phyloP scores from a whole-genome alignment of 2,888 invertebrate species.

The Sarcophaga carnaria region DNA sequence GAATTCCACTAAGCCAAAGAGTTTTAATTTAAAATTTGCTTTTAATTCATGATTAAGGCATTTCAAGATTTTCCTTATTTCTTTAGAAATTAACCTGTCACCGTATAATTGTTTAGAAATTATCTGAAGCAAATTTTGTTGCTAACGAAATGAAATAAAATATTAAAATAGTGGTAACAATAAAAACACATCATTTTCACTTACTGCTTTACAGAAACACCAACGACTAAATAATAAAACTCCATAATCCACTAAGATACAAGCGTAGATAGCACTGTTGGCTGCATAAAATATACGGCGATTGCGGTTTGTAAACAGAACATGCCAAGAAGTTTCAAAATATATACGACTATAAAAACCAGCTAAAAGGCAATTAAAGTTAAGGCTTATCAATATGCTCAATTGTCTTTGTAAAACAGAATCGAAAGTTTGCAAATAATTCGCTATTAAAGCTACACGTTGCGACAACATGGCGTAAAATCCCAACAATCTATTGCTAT shows the following conservation, averaged over 20 bases:
- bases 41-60: slow-evolving; percentile 41
- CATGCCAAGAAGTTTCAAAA: slow-evolving; percentile 74
- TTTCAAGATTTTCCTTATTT: slow-evolving; percentile 37
- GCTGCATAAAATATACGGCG: slow-evolving; percentile 75
- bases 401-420: slow-evolving; percentile 73
- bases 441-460: slow-evolving; percentile 7
- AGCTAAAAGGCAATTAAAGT: slow-evolving; percentile 76
- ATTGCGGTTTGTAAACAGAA: slow-evolving; percentile 73
- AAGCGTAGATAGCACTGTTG: slow-evolving; percentile 75
- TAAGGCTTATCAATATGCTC: slow-evolving; percentile 72
- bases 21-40: slow-evolving; percentile 61
- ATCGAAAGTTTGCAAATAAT: slow-evolving; percentile 63
- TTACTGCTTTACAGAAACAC: slow-evolving; percentile 72
- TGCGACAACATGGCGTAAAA: slow-evolving; percentile 17
- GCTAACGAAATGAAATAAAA: slow-evolving; percentile 27
- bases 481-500: neutral
- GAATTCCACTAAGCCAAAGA: slow-evolving; percentile 67
- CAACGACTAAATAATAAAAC: slow-evolving; percentile 73
- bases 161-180: neutral
- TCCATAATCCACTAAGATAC: slow-evolving; percentile 76
- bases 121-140: slow-evolving; percentile 27
- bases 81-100: neutral
- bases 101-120: neutral
- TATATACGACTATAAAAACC: slow-evolving; percentile 74
- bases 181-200: slow-evolving; percentile 8